Evolutionary conservation across 2,113 vertebrate species (phyloP).

Genomic region (Hypomesus transpacificus): DNA sequence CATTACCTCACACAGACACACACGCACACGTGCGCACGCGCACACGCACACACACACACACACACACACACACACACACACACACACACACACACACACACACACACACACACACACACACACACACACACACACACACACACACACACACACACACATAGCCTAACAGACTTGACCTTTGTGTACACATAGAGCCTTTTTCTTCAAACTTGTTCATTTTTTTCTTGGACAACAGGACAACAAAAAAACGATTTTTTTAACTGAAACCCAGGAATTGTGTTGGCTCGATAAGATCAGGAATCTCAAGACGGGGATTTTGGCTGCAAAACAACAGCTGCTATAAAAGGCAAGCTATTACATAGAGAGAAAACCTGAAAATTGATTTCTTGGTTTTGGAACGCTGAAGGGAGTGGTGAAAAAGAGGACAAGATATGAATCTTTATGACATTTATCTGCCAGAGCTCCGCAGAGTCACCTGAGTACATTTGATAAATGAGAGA

Average conservation of each 20-base stretch:
- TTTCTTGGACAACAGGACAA: too few species aligned
- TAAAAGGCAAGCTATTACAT: too few species aligned
- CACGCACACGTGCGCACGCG: not conserved
- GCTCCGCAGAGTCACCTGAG: conserved; percentile 4
- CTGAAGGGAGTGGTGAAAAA: too few species aligned
- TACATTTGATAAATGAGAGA: conserved; percentile 6
- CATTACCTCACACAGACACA: not conserved
- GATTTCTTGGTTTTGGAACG: too few species aligned
- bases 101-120: not conserved
- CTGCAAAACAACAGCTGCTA: too few species aligned
- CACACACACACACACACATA: not conserved
- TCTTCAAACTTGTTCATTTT: conserved; percentile 25
- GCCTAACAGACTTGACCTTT: too few species aligned
- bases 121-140: not conserved
- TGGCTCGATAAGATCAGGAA: too few species aligned
- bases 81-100: not conserved
- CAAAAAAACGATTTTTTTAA: too few species aligned
- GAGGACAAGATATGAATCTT: conserved; percentile 7
- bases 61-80: not conserved
- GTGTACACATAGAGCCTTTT: conserved; percentile 18
- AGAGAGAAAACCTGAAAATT: too few species aligned
- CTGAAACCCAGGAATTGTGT: too few species aligned
- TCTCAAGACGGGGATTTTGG: too few species aligned
- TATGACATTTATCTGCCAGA: conserved; percentile 37
- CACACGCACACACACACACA: not conserved